Base-by-base conservation (phyloP, 2,113 vertebrate species). In the Aspidoscelis tigris region DNA sequence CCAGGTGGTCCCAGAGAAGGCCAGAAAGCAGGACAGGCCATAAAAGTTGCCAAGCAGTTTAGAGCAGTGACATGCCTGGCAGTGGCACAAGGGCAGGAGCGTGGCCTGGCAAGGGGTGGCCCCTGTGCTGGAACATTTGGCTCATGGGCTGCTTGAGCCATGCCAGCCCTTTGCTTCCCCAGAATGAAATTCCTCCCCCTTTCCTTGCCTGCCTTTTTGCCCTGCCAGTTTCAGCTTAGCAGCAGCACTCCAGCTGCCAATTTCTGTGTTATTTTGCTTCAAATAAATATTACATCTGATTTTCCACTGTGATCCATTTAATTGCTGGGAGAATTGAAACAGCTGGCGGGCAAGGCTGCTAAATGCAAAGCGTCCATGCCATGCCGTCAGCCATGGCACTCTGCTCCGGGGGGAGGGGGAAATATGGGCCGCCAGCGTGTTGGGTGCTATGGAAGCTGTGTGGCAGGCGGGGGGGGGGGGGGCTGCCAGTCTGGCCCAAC, bases 301-400 rank as follows among this genome's bases (percentile, higher is more conserved):
- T 87, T 90, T 70, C 73, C 50, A 43, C 84, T 84, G 79, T 89
- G 89, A 91, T 88, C 85, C 71, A 21, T 85, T 92, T 93, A 94
- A 92, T 87, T 84, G 89, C 86, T 33, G 85, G 77, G 89, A 90
- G 81, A 91, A 93, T 87, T 33, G 86, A 78, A 93, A 84, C 87
- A 94, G 93, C 92, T 92, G 92, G 84, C 87, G 92, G 85, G 89
- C 84, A 86, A 72, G 89, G 88, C 76, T 84, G 89, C 70, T 83
- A 86, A 91, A 90, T 87, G 87, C 86, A 66, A 75, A 86, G 85
- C 0, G 1, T 82, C 83, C 88, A 74, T 87, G 88, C 91, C 90
- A 92, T 7, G 0, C 90, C 76, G 53, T 92, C 92, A 92, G 10
- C 5, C 9, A n/a, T 21, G 11, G 44, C 44, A 6, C 8, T 6